Conservation (phyloP, 2,113 vertebrate genomes). For the Corythaeola cristata region DNA sequence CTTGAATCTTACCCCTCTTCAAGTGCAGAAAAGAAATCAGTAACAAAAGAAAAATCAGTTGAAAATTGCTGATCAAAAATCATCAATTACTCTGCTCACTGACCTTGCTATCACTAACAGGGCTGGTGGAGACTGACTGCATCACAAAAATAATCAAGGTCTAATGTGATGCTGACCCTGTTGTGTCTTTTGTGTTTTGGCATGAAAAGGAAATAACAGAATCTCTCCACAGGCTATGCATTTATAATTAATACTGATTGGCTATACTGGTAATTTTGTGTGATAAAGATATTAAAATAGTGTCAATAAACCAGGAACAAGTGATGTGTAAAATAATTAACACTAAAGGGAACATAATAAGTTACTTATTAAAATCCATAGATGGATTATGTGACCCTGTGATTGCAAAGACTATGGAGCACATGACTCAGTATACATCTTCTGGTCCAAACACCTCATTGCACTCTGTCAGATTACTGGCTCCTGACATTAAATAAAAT, state of each 20-base stretch:
- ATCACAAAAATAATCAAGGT: not conserved
- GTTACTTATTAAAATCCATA: constrained; percentile 91
- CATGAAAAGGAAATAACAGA: constrained; percentile 11
- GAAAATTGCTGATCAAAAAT: constrained; percentile 9
- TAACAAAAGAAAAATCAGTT: not conserved
- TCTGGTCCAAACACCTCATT: constrained; percentile 77
- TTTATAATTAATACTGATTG: constrained; percentile 20
- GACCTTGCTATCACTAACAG: not conserved
- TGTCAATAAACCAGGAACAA: constrained; percentile 64
- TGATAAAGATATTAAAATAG: constrained; percentile 62
- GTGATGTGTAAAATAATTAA: constrained; percentile 85
- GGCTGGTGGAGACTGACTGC: not conserved
- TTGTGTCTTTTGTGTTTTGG: constrained; percentile 18
- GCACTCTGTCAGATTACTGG: constrained; percentile 75
- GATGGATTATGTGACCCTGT: constrained; percentile 80
- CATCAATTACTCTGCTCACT: not conserved
- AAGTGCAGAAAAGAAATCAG: not conserved
- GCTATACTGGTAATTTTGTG: constrained; percentile 42
- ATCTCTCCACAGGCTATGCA: not conserved
- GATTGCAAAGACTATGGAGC: constrained; percentile 74
- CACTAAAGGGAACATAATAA: constrained; percentile 82
- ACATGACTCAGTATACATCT: constrained; percentile 76
- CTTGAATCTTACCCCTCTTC: not conserved
- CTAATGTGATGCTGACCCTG: not conserved
- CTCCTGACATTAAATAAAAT: constrained; percentile 76